Conservation (phyloP, 2,888 invertebrate species). For the Tipula confusa region DNA sequence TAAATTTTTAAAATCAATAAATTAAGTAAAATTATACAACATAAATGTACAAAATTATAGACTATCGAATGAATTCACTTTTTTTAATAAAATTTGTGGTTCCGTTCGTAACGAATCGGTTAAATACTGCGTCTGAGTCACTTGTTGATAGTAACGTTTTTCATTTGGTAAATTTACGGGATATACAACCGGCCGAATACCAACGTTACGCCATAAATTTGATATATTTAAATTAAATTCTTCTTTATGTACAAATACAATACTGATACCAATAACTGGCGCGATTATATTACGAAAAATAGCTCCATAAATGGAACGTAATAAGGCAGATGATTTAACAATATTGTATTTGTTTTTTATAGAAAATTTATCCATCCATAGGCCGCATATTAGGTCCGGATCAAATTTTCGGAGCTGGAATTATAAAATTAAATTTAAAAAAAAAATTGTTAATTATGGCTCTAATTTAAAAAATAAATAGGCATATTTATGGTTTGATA, state of each 20-base stretch:
- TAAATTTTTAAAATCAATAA: not conserved
- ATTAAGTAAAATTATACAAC: not conserved
- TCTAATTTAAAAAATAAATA: too few relatives aligned
- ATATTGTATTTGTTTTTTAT: conserved; percentile 39
- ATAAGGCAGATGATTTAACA: conserved; percentile 46
- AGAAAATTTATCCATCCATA: conserved; percentile 49
- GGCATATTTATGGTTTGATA: too few relatives aligned
- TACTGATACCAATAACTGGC: conserved; percentile 48
- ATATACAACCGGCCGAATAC: conserved; percentile 49
- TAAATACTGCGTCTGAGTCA: conserved; percentile 50
- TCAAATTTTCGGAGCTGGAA: conserved; percentile 45
- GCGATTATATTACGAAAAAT: conserved; percentile 48
- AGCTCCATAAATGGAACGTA: conserved; percentile 49
- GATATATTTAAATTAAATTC: conserved; percentile 50
- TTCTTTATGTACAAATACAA: conserved; percentile 49
- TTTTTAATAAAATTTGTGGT: conserved; percentile 47
- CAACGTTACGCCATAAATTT: conserved; percentile 49
- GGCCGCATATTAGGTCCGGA: conserved; percentile 48
- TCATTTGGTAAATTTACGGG: conserved; percentile 51
- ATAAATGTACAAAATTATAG: not conserved
- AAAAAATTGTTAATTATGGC: too few relatives aligned
- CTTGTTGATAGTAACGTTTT: conserved; percentile 50
- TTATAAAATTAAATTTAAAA: too few relatives aligned
- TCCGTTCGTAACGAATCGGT: conserved; percentile 50
- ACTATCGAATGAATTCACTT: not conserved